phyloP scores from a whole-genome alignment of 2,888 invertebrate genomes.

The Synergus gifuensis region DNA sequence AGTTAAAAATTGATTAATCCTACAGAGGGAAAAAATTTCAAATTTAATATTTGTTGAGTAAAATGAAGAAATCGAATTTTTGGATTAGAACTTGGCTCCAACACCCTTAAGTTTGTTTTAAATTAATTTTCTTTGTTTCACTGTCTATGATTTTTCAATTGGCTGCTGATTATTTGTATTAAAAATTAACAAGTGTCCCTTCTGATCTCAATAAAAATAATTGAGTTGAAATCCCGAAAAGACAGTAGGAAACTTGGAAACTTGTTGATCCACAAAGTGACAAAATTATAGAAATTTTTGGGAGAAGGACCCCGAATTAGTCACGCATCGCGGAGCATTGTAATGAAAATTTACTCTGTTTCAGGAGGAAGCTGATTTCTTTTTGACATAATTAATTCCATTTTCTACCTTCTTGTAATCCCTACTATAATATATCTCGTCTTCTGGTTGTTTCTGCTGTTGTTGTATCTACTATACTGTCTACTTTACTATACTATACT shows the following conservation, averaged over 20 bases:
- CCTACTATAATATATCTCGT: conserved; percentile 20
- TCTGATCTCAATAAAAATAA: background rate
- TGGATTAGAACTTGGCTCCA: no score
- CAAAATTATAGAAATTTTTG: background rate
- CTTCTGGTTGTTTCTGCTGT: conserved; percentile 73
- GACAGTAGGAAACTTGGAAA: no score
- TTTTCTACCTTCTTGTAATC: conserved; percentile 53
- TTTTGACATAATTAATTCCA: conserved; percentile 37
- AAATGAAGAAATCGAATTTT: no score
- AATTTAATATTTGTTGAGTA: no score
- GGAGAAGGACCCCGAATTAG: conserved; percentile 14
- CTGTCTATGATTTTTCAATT: background rate
- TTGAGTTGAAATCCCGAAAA: background rate
- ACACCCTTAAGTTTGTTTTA: no score
- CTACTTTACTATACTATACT: conserved; percentile 59
- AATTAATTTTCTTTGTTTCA: background rate
- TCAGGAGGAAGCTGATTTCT: conserved; percentile 74
- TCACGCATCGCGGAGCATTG: conserved; percentile 55
- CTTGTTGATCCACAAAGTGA: background rate
- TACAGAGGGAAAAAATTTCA: no score
- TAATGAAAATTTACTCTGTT: conserved; percentile 74
- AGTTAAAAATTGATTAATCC: no score
- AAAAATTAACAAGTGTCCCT: background rate
- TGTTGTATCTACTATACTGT: conserved; percentile 68
- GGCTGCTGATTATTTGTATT: background rate